These are phyloP conservation scores for Manacus vitellinus DNA, from an alignment of 2,113 vertebrate genomes.

Conservation along the genomic window DNA sequence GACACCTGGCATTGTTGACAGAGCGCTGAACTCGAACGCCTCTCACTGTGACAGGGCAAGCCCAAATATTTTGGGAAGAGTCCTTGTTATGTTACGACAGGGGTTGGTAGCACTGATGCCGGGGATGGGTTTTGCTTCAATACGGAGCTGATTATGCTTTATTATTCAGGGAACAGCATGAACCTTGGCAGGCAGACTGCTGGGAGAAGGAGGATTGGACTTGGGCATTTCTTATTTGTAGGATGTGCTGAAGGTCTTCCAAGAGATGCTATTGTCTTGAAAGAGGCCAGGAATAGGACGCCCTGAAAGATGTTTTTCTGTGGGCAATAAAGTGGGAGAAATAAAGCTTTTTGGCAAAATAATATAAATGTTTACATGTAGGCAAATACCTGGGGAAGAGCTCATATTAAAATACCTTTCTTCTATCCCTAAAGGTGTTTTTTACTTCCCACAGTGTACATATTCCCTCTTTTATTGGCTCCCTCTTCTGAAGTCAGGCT, in stretches of 20 bases:
- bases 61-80: constrained; percentile 56
- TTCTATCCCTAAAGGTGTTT: neutral
- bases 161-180: neutral
- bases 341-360: neutral
- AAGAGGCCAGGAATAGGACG: neutral
- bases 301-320: neutral
- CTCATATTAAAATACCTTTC: neutral
- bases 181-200: neutral
- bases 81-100: constrained; percentile 48
- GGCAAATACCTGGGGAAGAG: neutral
- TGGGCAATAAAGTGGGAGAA: neutral
- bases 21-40: constrained; percentile 52
- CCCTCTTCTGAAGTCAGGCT: neutral
- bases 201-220: neutral
- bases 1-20: constrained; percentile 59
- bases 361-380: neutral
- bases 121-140: neutral
- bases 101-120: neutral
- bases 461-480: neutral
- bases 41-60: constrained; percentile 50
- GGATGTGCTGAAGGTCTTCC: neutral
- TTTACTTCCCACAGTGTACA: neutral
- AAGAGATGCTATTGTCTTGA: neutral
- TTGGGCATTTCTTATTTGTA: neutral
- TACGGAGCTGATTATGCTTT: constrained; percentile 1